A percentile compares a stretch with the other conserved stretches of the same genome.
These are phyloP conservation scores for Laticauda colubrina DNA, from an alignment of 2,113 vertebrate genomes.

Conservation along the genomic window DNA sequence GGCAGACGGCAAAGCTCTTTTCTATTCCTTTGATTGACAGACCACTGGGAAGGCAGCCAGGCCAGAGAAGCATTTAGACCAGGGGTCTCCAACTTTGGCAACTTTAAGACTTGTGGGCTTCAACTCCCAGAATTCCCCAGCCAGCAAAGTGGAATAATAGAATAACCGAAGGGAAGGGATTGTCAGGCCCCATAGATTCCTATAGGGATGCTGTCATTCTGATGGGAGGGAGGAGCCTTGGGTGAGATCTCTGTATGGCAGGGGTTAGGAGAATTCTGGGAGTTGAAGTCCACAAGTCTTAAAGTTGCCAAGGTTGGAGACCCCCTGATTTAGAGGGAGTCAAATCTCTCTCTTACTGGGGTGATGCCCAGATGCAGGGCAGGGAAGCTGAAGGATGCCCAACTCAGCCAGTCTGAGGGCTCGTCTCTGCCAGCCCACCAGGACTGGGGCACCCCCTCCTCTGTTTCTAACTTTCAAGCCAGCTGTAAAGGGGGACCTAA, in stretches of 20 bases:
- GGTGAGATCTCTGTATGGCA: no score
- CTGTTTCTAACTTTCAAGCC: background rate
- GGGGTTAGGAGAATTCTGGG: no score
- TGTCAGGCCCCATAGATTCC: no score
- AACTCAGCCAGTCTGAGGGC: background rate
- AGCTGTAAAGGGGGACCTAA: background rate
- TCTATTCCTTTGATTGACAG: background rate
- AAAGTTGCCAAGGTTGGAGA: no score
- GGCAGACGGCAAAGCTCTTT: background rate
- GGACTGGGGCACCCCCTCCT: background rate
- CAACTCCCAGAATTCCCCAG: no score
- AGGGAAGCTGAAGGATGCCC: background rate
- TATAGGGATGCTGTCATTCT: no score
- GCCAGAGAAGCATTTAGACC: background rate
- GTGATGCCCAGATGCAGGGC: background rate
- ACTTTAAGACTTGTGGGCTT: no score
- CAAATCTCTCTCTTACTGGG: background rate
- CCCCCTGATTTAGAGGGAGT: background rate
- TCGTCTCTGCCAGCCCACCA: background rate
- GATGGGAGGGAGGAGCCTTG: no score
- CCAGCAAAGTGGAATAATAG: no score
- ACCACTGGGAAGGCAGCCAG: background rate
- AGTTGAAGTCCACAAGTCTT: no score
- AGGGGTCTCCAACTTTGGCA: no score
- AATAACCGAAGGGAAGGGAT: no score